Evolutionary conservation across 2,113 vertebrate species (phyloP).

Genomic region (Phalacrocorax brasilianus): DNA sequence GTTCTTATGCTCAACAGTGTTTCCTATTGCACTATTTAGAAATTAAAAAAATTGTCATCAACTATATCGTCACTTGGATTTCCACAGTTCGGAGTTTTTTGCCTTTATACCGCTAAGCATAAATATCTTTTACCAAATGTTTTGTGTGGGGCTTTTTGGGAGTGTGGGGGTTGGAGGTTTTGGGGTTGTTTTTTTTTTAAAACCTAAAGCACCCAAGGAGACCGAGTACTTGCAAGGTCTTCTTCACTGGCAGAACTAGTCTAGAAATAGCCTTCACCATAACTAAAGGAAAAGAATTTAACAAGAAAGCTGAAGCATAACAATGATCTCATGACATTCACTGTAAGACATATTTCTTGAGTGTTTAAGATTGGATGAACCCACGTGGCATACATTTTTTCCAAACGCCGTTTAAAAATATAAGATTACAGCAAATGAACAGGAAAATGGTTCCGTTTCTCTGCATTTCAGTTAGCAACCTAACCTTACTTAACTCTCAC

Average conservation of each 20-base stretch:
- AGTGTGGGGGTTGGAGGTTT: no score
- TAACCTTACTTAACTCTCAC: neutral
- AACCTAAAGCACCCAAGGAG: neutral
- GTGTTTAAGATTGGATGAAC: neutral
- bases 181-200: neutral
- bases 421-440: neutral
- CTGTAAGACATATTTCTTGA: neutral
- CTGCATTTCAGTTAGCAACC: neutral
- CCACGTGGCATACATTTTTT: neutral
- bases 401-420: neutral
- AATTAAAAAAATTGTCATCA: neutral
- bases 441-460: neutral
- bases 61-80: neutral
- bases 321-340: neutral
- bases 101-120: neutral
- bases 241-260: neutral
- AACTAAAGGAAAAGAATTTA: neutral
- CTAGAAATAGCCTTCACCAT: neutral
- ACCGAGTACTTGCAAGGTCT: neutral
- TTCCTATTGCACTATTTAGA: neutral
- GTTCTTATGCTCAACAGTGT: neutral
- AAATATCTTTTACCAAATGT: neutral
- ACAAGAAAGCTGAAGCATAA: neutral
- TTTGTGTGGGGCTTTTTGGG: no score
- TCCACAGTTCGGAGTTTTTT: neutral